Conservation (phyloP, 2,888 invertebrate species). For the Oxytorus armatus region DNA sequence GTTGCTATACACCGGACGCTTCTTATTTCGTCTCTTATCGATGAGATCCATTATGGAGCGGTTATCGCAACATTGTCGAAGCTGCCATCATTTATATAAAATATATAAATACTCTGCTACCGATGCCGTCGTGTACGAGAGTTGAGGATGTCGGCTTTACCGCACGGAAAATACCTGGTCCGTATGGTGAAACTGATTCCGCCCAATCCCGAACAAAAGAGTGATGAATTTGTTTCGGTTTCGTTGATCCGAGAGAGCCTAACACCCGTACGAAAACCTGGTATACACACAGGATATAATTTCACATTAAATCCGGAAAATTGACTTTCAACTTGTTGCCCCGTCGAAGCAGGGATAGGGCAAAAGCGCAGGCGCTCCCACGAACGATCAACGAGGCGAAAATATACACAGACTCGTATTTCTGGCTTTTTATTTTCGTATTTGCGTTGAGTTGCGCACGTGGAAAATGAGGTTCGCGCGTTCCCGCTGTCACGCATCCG, state of each 20-base stretch:
- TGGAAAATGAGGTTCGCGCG: constrained; percentile 53
- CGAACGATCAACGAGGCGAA: neutral
- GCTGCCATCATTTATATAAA: neutral
- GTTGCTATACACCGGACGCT: constrained; percentile 24
- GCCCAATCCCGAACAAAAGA: no score
- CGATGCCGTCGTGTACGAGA: no score
- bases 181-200: no score
- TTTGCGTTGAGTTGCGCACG: constrained; percentile 41
- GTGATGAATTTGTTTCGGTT: no score
- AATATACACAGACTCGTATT: neutral
- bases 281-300: neutral
- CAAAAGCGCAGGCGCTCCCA: constrained; percentile 24
- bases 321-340: constrained; percentile 64
- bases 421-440: neutral
- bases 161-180: no score
- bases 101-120: neutral
- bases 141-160: no score
- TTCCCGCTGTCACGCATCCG: constrained; percentile 56
- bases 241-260: no score
- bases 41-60: constrained; percentile 26
- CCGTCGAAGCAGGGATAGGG: neutral
- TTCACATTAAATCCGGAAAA: neutral
- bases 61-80: neutral
- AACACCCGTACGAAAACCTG: no score
- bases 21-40: constrained; percentile 22